Conservation (phyloP, 1,140 invertebrate species). For the Manduca sexta region DNA sequence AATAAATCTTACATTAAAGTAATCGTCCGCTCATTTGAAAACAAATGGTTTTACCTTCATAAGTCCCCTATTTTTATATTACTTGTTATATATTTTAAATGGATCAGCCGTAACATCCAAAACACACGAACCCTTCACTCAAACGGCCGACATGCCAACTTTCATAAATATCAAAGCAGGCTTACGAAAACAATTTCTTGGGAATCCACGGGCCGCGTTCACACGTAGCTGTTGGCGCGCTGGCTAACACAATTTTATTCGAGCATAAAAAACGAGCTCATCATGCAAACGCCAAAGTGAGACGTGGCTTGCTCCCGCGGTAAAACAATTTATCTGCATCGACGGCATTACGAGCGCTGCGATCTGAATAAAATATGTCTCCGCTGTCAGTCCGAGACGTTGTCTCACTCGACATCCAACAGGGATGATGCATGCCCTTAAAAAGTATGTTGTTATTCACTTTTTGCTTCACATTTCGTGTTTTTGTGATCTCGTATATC, state of each 20-base stretch:
- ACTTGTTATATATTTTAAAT: no score
- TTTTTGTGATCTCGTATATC: neutral
- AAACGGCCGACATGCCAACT: slow-evolving; percentile 51
- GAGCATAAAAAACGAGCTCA: slow-evolving; percentile 71
- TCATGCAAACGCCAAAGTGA: slow-evolving; percentile 68
- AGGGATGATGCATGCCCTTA: slow-evolving; percentile 26
- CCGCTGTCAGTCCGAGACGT: slow-evolving; percentile 60
- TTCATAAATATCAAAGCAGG: slow-evolving; percentile 71
- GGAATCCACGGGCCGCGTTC: slow-evolving; percentile 43
- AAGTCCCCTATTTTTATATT: no score
- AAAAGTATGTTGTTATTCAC: no score
- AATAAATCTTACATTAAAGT: no score
- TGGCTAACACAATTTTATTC: slow-evolving; percentile 70
- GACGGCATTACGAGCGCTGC: slow-evolving; percentile 65
- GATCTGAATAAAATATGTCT: slow-evolving; percentile 71
- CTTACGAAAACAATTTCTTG: slow-evolving; percentile 62
- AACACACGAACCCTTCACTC: slow-evolving; percentile 52
- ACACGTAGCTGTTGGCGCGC: slow-evolving; percentile 47
- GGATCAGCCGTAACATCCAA: neutral
- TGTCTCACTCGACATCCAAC: slow-evolving; percentile 15
- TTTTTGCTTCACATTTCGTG: neutral
- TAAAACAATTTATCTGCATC: slow-evolving; percentile 73
- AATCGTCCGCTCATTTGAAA: no score
- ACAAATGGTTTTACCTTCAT: no score
- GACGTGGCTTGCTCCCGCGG: slow-evolving; percentile 59